Base-by-base conservation (phyloP, 2,888 invertebrate species). In the Platerodrilus igneus region DNA sequence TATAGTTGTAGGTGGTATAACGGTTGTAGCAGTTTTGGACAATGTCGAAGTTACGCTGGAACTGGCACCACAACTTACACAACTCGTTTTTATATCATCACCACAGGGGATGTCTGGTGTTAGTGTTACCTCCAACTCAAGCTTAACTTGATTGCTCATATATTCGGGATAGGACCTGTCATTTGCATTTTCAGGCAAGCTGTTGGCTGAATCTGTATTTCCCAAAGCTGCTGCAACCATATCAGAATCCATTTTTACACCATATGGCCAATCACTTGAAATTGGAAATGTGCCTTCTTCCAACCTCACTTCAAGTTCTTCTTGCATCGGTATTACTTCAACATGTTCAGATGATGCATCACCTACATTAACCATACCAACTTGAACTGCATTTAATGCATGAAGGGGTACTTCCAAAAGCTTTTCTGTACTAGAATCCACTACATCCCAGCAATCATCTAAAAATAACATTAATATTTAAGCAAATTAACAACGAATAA, bases 81-180 rank as follows among this genome's bases (percentile, higher is more conserved):
- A 74, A 54, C 76, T 77, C 5, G 76, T 73, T 1, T 77, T 75
- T 41, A 67, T 54, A 48, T 67, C 66, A 41, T 70, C 70, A 3
- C 66, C 59, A 47, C 63, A 68, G 45, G 75, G 74, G 56, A 78
- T 77, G 64, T 79, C 79, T 4, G 78, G 77, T 1, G 78, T 78
- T 53, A 79, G 63, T 1, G 78, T 78, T 15, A 78, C 76, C 62
- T 75, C 75, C 37, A 75, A 53, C 55, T 78, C 77, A 23, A 77
- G 58, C 53, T 75, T 73, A 1, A 73, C 70, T 56, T 71, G 71
- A 37, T 67, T 69, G n/a, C 63, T 59, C 22, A 60, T 58, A 32
- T 59, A 63, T 34, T 60, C 60, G 4, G 50, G 25, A 60, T 62
- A 37, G 53, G 60, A 26, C 42, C 54, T 32, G 45, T 41, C 41